Percentiles rank a stretch among this genome's conserved stretches.
Conservation (phyloP, 2,888 invertebrate species). For the Leptopilina drosophilae region DNA sequence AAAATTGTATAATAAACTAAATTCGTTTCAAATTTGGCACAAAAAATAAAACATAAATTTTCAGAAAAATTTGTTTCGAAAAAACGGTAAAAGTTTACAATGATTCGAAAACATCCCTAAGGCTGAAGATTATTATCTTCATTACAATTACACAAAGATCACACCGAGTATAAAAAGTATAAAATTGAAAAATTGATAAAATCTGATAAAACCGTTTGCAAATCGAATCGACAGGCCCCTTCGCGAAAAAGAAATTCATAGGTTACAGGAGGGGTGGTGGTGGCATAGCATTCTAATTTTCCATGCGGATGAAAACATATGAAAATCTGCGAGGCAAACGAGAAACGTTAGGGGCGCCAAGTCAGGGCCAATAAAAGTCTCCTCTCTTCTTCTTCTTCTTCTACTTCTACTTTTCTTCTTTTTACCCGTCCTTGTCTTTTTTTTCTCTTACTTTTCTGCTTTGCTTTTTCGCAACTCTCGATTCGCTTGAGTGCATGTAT, state of each 20-base stretch:
- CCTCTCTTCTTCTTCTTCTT: conserved; percentile 58
- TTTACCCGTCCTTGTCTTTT: conserved; percentile 51
- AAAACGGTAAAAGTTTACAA: too few relatives aligned
- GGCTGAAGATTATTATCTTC: too few relatives aligned
- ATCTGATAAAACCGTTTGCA: conserved; percentile 43
- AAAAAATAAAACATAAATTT: too few relatives aligned
- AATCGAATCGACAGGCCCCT: conserved; percentile 54
- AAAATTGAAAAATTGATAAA: neutral
- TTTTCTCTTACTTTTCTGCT: conserved; percentile 51
- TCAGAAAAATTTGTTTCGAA: too few relatives aligned
- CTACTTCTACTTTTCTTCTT: conserved; percentile 43
- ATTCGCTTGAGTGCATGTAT: conserved; percentile 55
- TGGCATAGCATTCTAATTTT: conserved; percentile 75
- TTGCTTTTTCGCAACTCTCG: conserved; percentile 52
- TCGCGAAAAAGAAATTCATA: conserved; percentile 52
- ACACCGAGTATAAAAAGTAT: too few relatives aligned
- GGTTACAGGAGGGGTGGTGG: conserved; percentile 35
- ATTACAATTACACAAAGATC: too few relatives aligned
- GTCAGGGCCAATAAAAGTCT: conserved; percentile 76
- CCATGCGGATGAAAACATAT: conserved; percentile 76
- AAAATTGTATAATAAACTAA: too few relatives aligned
- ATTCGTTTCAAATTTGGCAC: too few relatives aligned
- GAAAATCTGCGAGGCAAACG: conserved; percentile 76
- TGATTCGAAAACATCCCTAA: too few relatives aligned
- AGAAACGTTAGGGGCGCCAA: conserved; percentile 71